phyloP scores from a whole-genome alignment of 2,888 invertebrate genomes.

The Scrobipalpa costella region DNA sequence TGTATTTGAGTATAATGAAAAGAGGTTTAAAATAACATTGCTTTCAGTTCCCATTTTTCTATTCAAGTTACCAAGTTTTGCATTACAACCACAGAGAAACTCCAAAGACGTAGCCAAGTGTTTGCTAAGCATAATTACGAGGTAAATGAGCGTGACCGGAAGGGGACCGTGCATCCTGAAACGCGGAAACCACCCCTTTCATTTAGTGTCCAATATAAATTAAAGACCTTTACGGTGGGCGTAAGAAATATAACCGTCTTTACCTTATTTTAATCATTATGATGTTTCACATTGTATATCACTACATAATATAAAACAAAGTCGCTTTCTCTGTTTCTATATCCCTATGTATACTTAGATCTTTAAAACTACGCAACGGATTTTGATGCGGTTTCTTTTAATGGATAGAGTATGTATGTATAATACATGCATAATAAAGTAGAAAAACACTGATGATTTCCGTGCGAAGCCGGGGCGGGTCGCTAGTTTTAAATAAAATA shows the following conservation, averaged over 20 bases:
- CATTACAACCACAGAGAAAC: slow-evolving; percentile 26
- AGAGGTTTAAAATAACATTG: not conserved
- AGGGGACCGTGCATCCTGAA: slow-evolving; percentile 29
- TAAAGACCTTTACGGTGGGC: not conserved
- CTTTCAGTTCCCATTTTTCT: no score
- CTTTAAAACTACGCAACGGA: no score
- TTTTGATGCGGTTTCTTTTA: no score
- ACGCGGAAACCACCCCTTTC: slow-evolving; percentile 15
- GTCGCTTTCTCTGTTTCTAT: not conserved
- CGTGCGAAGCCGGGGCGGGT: no score
- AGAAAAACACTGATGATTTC: no score
- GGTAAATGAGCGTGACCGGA: slow-evolving; percentile 67
- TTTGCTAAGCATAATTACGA: slow-evolving; percentile 64
- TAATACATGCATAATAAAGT: no score
- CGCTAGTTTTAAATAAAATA: no score
- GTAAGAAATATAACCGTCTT: slow-evolving; percentile 1
- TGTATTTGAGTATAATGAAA: no score
- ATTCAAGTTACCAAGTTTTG: slow-evolving; percentile 37
- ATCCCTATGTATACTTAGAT: no score
- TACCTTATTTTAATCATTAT: slow-evolving; percentile 2
- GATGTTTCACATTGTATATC: not conserved
- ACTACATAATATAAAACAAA: not conserved
- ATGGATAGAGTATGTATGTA: no score
- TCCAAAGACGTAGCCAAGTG: slow-evolving; percentile 48
- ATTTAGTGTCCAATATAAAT: slow-evolving; percentile 24